Base-by-base conservation (phyloP, 2,113 vertebrate species). In the Salvelinus namaycush region DNA sequence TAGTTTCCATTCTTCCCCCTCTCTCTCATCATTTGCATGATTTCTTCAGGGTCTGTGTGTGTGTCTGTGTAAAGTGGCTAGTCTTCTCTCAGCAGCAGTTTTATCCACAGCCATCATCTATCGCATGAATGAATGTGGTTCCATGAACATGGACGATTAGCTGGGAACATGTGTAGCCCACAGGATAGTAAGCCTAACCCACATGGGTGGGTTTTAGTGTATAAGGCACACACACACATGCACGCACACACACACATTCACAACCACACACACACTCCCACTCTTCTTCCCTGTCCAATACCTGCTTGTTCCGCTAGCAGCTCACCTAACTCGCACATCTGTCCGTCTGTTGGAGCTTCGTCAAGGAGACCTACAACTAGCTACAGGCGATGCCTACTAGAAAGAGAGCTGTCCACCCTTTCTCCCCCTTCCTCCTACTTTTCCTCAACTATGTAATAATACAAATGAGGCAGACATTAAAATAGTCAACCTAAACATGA, bases 271-370 rank as follows among this genome's bases (percentile, higher is more conserved):
- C 59, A 2, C 54, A 60, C 59, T 6, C 18, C 54, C 54, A 57
- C 54, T 16, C 16, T 57, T 20, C 54, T 1, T 20, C 54, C 54
- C 16, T 20, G 4, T 57, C 54, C 54, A 14, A 20, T 20, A 57
- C 54, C 54, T 68, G 9, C 39, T n/a, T 31, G 27, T 68, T 20
- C 31, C 31, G 5, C 67, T 67, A 22, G 22, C 67, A 11, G n/a
- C 22, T 26, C 22, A n/a, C 22, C 62, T 64, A 83, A 74, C 27
- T 51, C 60, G 20, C 57, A 14, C 69, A 29, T 68, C 79, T 81
- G 80, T 80, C 86, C 77, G 70, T 72, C 29, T 54, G 51, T 54
- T 54, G 12, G 72, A 83, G 83, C 81, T 89, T 89, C 88, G 82
- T 86, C 86, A 80, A 83, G 81, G 77, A 83, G 76, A 11, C 39